These are phyloP conservation scores for Trematomus loennbergii DNA, from an alignment of 2,113 vertebrate species.

Conservation along the genomic window DNA sequence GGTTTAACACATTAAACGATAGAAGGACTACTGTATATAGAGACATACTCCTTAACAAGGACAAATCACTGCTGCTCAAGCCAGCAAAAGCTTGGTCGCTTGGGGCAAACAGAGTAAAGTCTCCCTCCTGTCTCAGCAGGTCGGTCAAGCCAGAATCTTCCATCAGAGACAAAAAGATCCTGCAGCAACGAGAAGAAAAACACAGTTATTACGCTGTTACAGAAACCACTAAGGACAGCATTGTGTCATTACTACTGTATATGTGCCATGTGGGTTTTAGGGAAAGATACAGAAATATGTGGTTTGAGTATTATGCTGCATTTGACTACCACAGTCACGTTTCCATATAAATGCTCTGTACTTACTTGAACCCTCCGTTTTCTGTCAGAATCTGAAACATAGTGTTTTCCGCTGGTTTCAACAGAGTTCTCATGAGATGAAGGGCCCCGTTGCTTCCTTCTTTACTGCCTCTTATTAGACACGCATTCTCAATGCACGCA, in stretches of 20 bases:
- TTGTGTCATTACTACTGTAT: slow-evolving; percentile 24
- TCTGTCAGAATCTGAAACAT: slow-evolving; percentile 88
- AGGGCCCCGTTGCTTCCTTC: slow-evolving; percentile 95
- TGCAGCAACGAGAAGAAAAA: slow-evolving; percentile 72
- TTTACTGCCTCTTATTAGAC: slow-evolving; percentile 95
- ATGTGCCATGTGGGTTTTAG: slow-evolving; percentile 42
- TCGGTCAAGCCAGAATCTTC: slow-evolving; percentile 92
- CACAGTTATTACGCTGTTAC: slow-evolving; percentile 29
- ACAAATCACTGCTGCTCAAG: slow-evolving; percentile 86
- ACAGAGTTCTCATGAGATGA: slow-evolving; percentile 89
- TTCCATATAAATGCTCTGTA: neutral
- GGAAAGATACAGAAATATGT: slow-evolving; percentile 41
- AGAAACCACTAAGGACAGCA: slow-evolving; percentile 46
- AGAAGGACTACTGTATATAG: neutral
- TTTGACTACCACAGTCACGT: slow-evolving; percentile 24
- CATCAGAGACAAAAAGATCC: slow-evolving; percentile 92
- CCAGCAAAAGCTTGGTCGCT: slow-evolving; percentile 93
- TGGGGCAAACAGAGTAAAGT: slow-evolving; percentile 94
- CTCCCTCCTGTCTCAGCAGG: slow-evolving; percentile 87
- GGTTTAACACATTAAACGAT: neutral
- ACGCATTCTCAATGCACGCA: slow-evolving; percentile 96
- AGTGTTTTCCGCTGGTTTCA: slow-evolving; percentile 88
- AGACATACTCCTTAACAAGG: slow-evolving; percentile 87
- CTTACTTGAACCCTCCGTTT: slow-evolving; percentile 92
- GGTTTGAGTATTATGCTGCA: slow-evolving; percentile 28